A percentile compares a stretch with the other conserved stretches of the same genome.
phyloP scores from a whole-genome alignment of 2,113 vertebrate species.

The Gobiocypris rarus region DNA sequence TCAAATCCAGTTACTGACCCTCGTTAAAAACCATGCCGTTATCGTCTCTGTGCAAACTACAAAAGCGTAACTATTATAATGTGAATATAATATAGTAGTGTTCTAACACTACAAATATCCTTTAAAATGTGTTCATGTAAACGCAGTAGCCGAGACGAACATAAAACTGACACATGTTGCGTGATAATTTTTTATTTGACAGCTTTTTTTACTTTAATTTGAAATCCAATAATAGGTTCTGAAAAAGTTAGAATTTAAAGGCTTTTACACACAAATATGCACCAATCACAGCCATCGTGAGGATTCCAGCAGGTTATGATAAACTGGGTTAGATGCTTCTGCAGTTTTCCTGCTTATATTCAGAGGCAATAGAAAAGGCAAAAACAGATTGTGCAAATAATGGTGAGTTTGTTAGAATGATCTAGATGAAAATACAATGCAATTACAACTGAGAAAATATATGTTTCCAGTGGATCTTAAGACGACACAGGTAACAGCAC shows the following conservation, averaged over 20 bases:
- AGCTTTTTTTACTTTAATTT: neutral
- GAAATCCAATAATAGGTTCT: neutral
- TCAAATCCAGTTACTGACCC: no score
- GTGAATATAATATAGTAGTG: no score
- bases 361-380: neutral
- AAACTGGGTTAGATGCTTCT: no score
- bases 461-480: neutral
- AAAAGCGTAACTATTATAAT: no score
- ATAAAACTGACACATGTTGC: neutral
- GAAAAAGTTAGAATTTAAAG: neutral
- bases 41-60: no score
- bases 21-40: no score
- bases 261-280: neutral
- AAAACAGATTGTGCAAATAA: neutral
- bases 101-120: no score
- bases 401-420: neutral
- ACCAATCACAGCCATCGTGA: neutral
- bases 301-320: neutral
- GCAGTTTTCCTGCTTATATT: neutral
- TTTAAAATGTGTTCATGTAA: no score
- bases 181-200: neutral
- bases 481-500: no score
- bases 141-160: neutral
- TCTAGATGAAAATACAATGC: neutral
- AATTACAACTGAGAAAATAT: no score